Conservation (phyloP, 2,113 vertebrate species). For the Turdus rufiventris region DNA sequence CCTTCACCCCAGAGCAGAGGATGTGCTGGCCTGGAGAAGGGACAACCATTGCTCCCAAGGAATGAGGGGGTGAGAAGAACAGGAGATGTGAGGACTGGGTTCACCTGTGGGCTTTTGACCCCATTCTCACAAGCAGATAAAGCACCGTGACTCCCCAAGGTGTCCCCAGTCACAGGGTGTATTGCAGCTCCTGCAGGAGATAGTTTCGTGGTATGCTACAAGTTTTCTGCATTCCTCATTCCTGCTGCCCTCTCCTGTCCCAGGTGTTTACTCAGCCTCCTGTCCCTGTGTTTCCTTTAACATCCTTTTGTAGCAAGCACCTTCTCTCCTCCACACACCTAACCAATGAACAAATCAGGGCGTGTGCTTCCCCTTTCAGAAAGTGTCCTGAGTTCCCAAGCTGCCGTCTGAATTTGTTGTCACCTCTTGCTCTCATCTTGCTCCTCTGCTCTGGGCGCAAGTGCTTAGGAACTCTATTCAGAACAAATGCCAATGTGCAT, state of each 20-base stretch:
- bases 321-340: neutral
- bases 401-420: neutral
- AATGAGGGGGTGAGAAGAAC: neutral
- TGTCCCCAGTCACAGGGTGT: fast-evolving
- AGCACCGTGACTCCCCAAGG: neutral
- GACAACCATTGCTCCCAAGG: fast-evolving
- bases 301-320: neutral
- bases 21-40: neutral
- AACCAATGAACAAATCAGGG: fast-evolving
- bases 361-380: neutral
- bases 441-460: neutral
- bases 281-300: neutral
- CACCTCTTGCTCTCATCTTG: neutral
- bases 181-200: too few relatives aligned
- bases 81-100: neutral
- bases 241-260: neutral
- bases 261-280: neutral
- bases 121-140: neutral
- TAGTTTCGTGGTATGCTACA: neutral
- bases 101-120: fast-evolving
- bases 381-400: neutral
- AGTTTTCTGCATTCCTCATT: neutral
- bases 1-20: fast-evolving
- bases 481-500: neutral
- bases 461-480: neutral